Conservation (phyloP, 2,888 invertebrate genomes). For the Halictus ligatus region DNA sequence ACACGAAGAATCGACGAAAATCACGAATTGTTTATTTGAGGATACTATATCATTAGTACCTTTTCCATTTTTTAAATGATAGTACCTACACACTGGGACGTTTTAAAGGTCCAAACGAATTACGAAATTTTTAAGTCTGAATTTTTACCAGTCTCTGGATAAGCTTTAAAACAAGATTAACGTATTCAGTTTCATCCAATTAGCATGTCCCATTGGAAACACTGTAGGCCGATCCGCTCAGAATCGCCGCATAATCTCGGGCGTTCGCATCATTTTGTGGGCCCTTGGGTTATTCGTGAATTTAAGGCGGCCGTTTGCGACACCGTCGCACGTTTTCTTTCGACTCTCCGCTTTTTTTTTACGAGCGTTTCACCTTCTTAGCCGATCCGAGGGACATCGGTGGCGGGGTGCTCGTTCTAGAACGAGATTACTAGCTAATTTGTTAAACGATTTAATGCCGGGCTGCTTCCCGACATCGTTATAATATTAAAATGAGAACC, state of each 20-base stretch:
- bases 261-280: neutral
- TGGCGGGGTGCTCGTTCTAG: neutral
- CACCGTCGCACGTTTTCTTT: neutral
- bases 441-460: neutral
- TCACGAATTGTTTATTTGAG: no score
- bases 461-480: neutral
- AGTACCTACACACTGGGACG: no score
- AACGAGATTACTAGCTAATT: neutral
- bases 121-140: no score
- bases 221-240: neutral
- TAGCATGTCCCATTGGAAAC: neutral
- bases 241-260: neutral
- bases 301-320: neutral
- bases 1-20: no score
- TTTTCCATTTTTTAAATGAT: no score
- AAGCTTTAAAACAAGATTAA: no score
- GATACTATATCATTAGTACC: no score
- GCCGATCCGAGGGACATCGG: neutral
- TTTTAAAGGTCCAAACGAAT: no score
- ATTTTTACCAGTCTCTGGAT: no score
- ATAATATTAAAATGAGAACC: constrained; percentile 34
- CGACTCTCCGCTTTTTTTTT: neutral
- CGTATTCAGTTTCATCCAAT: neutral
- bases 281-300: neutral
- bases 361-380: neutral